Percentiles rank a stretch among this genome's conserved stretches.
These are phyloP conservation scores for Clinocottus analis DNA, from an alignment of 2,113 vertebrate species.

Conservation along the genomic window DNA sequence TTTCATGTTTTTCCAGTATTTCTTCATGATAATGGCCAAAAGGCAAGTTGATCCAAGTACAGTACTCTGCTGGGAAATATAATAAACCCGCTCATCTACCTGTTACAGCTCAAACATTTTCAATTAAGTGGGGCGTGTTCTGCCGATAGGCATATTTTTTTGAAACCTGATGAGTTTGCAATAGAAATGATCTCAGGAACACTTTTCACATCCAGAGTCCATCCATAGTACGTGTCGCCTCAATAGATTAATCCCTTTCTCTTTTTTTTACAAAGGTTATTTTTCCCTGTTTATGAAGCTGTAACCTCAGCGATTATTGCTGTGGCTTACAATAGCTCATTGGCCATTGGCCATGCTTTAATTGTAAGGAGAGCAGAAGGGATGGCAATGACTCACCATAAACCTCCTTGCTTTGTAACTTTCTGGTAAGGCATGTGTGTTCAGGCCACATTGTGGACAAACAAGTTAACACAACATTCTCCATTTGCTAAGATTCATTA, in stretches of 20 bases:
- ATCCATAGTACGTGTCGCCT: background rate
- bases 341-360: no score
- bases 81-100: constrained; percentile 52
- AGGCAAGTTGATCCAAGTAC: constrained; percentile 45
- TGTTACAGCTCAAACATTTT: constrained; percentile 17
- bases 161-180: constrained; percentile 42
- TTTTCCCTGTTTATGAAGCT: background rate
- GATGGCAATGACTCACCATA: no score
- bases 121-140: background rate
- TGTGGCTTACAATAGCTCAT: background rate
- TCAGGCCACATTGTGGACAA: constrained; percentile 2
- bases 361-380: no score
- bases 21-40: constrained; percentile 27
- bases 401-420: background rate
- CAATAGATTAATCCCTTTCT: background rate
- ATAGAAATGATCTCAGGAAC: constrained; percentile 29
- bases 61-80: constrained; percentile 41
- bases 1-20: constrained; percentile 5
- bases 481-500: background rate
- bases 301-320: constrained; percentile 4
- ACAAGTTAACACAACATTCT: constrained; percentile 32
- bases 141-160: constrained; percentile 21
- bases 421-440: background rate
- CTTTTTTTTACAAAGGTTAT: constrained; percentile 21
- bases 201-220: constrained; percentile 13